Base-by-base conservation (phyloP, 2,113 vertebrate species). In the Columba janthina region DNA sequence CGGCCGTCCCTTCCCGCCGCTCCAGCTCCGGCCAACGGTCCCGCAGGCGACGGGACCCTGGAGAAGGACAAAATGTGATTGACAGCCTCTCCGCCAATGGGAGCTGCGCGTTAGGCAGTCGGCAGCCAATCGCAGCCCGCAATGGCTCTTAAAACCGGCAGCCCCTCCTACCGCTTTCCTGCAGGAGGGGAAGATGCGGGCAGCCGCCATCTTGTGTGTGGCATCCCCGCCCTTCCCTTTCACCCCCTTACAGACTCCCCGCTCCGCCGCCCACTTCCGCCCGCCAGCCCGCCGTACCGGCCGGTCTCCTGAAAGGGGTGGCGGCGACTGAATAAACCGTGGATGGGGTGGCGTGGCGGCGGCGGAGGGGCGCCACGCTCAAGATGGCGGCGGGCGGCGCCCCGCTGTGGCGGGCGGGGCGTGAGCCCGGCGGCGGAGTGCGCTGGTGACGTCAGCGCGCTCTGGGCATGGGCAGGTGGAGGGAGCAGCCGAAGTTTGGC, bases 191-290 rank as follows among this genome's bases (percentile, higher is more conserved):
- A 32, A 2, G 6, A 2, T 4, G 46, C 0, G 14, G 0, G 4
- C 0, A 0, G 67, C n/a, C 60, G 97, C 98, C 98, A 98, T 98
- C 78, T 95, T 97, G 88, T 85, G 96, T 96, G 97, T 97, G 98
- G 96, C 96, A 94, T 29, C 69, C n/a, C 71, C 57, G 9, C 94
- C 65, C 70, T 65, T 20, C 6, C 28, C 4, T 28, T 40, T 34
- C 19, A 24, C 20, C 19, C 32, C 32, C 12, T 58, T 21, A 15
- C 15, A 4, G 29, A 7, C 28, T 60, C 18, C 10, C 8, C 7
- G 14, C 24, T 48, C 29, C 19, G 2, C 40, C 6, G 4, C 3
- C 32, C 17, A 5, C 51, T 14, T 19, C 18, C 44, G 17, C 18
- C 28, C 26, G 7, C 19, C 19, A 6, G 5, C 22, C 4, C 10